Base-by-base conservation (phyloP, 2,113 vertebrate genomes). In the Mirounga angustirostris region DNA sequence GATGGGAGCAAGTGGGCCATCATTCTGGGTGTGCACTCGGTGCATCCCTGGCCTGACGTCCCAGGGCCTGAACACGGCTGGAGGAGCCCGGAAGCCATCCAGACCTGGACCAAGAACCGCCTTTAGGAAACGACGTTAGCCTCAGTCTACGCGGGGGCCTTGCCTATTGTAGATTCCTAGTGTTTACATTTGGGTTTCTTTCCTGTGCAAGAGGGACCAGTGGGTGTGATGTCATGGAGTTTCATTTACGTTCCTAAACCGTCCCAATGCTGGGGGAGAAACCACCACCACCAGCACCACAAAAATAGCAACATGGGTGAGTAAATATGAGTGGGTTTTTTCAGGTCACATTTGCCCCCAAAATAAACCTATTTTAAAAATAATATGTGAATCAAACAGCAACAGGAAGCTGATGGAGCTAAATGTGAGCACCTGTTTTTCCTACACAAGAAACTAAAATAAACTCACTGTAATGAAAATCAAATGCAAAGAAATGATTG, bases 291-390 rank as follows among this genome's bases (percentile, higher is more conserved):
- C 12, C 85, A 19, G 12, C 13, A 1, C 13, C 19, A 50, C 50
- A 4, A 15, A 82, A 73, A 43, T 78, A 80, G 78, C 73, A 16
- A 9, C 19, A 0, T 0, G 0, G 12, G 43, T 36, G 95, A 94
- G 94, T 87, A 89, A 96, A 95, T 4, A 85, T 0, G 15, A 63
- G 87, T 43, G 87, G 94, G 94, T 22, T 90, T 92, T 95, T 76
- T 54, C 59, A 59, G 94, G 97, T 92, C 95, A 82, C 86, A 78
- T 73, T 67, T 50, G 19, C 40, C 91, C 81, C 69, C 6, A 50
- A 93, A 97, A 96, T 95, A 96, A 93, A 80, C 58, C 59, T 67
- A 13, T 89, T 97, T 98, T 97, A 67, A 97, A 98, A 97, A 97
- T 98, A 97, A 93, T 85, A 79, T n/a, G 61, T 87, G 96, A 92